These are phyloP conservation scores for Dendrolimus houi DNA, from an alignment of 2,888 invertebrate genomes.

Conservation along the genomic window DNA sequence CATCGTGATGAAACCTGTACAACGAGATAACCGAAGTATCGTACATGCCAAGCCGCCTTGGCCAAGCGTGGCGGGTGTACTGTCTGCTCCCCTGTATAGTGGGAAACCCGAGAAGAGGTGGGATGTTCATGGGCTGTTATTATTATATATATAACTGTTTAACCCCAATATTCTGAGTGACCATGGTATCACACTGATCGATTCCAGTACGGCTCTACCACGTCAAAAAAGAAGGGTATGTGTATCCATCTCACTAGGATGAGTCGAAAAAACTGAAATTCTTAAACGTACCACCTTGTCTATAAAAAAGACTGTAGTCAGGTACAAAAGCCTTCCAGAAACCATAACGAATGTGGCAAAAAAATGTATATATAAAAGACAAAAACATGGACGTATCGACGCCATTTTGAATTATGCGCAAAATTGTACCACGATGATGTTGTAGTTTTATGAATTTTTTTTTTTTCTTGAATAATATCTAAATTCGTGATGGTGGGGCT, in stretches of 20 bases:
- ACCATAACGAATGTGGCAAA: background rate
- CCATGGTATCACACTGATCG: too few relatives aligned
- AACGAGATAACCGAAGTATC: too few relatives aligned
- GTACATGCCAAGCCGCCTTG: too few relatives aligned
- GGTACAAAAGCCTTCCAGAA: background rate
- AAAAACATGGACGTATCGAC: slow-evolving; percentile 3
- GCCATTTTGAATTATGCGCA: slow-evolving; percentile 35
- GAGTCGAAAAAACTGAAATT: slow-evolving; percentile 2
- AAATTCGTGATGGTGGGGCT: background rate
- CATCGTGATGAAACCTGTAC: too few relatives aligned
- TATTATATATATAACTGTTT: too few relatives aligned
- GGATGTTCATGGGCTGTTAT: too few relatives aligned
- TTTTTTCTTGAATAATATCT: slow-evolving; percentile 6
- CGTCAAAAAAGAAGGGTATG: too few relatives aligned
- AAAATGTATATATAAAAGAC: background rate
- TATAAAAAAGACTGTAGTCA: background rate
- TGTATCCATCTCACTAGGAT: background rate
- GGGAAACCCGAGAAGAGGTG: too few relatives aligned
- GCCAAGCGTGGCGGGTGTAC: too few relatives aligned
- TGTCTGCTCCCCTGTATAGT: too few relatives aligned
- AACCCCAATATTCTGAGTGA: too few relatives aligned
- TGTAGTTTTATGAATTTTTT: slow-evolving; percentile 25
- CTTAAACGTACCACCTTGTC: slow-evolving; percentile 5
- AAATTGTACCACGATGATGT: slow-evolving; percentile 41
- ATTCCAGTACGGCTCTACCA: too few relatives aligned